phyloP scores from a whole-genome alignment of 2,797 vertebrate species.

The Poecilia picta region DNA sequence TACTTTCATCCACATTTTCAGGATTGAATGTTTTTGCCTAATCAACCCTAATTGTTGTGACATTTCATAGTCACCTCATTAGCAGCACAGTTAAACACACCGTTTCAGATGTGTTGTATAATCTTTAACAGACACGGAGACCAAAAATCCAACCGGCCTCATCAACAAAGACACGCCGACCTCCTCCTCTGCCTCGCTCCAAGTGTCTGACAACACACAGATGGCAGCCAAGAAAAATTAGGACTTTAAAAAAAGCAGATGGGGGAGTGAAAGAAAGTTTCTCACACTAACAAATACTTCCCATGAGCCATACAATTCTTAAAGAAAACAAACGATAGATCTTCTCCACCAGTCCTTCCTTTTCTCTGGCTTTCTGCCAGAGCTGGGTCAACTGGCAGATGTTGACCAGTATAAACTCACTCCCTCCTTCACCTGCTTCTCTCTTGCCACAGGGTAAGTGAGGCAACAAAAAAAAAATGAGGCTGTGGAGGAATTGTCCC shows the following conservation, averaged over 20 bases:
- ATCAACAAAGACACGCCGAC: constrained; percentile 41
- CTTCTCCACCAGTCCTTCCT: constrained; percentile 23
- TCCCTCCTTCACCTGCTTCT: constrained; percentile 44
- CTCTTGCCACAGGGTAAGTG: constrained; percentile 14
- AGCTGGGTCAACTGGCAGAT: constrained; percentile 40
- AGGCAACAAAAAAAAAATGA: constrained; percentile 15
- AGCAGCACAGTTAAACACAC: not conserved
- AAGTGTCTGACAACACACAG: constrained; percentile 51
- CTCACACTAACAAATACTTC: constrained; percentile 30
- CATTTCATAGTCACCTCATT: not conserved
- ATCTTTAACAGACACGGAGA: constrained; percentile 10
- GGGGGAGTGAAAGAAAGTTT: constrained; percentile 40
- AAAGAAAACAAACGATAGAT: constrained; percentile 59
- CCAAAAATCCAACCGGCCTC: constrained; percentile 16
- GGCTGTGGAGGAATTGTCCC: constrained; percentile 14
- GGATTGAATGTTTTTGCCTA: constrained; percentile 14
- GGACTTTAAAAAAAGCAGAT: constrained; percentile 37
- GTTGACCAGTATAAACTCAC: constrained; percentile 33
- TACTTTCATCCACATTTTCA: not conserved
- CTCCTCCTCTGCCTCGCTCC: constrained; percentile 24
- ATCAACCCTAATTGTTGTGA: constrained; percentile 2
- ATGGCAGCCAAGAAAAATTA: constrained; percentile 62
- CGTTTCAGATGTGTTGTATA: constrained; percentile 4
- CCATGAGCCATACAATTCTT: constrained; percentile 42
- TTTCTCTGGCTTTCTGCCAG: constrained; percentile 21